Percentiles rank a stretch among this genome's conserved stretches.
Conservation (phyloP, 2,797 vertebrate species). For the Morus bassanus region DNA sequence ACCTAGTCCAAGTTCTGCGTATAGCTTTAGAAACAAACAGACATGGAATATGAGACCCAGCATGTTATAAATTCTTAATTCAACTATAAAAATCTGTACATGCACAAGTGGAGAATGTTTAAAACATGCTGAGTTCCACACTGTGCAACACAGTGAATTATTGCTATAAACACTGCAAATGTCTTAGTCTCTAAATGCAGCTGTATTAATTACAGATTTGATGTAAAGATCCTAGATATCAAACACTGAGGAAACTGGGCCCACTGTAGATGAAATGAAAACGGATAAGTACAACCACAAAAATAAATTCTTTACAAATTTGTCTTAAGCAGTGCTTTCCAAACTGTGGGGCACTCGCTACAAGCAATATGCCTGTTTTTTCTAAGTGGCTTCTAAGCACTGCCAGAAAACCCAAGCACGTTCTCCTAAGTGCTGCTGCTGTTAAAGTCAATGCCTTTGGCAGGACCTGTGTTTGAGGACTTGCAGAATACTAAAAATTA, state of each 20-base stretch:
- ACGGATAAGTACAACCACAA: neutral
- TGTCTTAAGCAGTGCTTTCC: neutral
- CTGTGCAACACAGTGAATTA: neutral
- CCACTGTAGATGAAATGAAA: neutral
- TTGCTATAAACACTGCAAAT: neutral
- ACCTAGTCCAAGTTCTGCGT: neutral
- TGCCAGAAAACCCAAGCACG: constrained; percentile 12
- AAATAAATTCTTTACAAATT: neutral
- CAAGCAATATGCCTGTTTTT: neutral
- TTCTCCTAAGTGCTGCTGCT: neutral
- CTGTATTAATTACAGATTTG: neutral
- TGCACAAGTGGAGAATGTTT: neutral
- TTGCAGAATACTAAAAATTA: constrained; percentile 13
- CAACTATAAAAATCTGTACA: neutral
- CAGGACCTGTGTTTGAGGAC: neutral
- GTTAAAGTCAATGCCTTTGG: neutral
- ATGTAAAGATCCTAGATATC: neutral
- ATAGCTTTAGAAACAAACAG: constrained; percentile 4
- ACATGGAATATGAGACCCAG: neutral
- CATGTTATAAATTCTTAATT: constrained; percentile 2
- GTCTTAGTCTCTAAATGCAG: neutral
- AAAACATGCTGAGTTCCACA: neutral
- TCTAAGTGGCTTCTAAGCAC: neutral
- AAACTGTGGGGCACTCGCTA: neutral
- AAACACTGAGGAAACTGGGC: neutral